Base-by-base conservation (phyloP, 1,140 invertebrate genomes). In the Mercenaria mercenaria region DNA sequence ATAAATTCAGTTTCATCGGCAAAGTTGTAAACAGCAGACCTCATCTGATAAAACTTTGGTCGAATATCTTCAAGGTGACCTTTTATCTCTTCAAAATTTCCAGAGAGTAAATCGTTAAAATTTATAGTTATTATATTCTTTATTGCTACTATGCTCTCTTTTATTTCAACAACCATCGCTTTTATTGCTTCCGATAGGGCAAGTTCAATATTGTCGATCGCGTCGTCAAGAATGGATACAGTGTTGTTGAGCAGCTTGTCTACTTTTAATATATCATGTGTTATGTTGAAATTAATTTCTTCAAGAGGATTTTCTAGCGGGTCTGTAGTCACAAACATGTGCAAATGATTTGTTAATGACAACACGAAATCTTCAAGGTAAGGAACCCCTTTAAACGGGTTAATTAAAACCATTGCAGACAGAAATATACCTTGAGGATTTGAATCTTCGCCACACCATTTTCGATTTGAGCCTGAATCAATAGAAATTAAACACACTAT, bases 371-470 rank as follows among this genome's bases (percentile, higher is more conserved):
- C 37, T 39, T 72, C 26, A 8, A 90, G 26, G 3, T 86, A 61
- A 13, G 89, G 83, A 3, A 90, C 61, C 6, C 29, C 83, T 26
- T n/a, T 29, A 39, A 90, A 86, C 4, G 64, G 82, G 47, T 86
- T 80, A 6, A 72, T n/a, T 29, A 74, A 15, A 23, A 90, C 18
- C 39, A 79, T 37, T 20, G 43, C 39, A 6, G 82, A 79, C 26
- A 90, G n/a, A 47, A 86, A 90, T 3, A 87, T 15, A 20, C 89
- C 89, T 15, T 61, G 23, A 18, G 89, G 89, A 47, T 90, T 90
- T 20, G 89, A 72, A 20, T 10, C 29, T 8, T 47, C 18, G 15
- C 83, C 89, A 72, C 89, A 90, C 72, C 59, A 85, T 56, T 77
- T 1, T 18, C 88, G 43, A n/a, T 20, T n/a, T 18, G 67, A 72